phyloP scores from a whole-genome alignment of 2,113 vertebrate species.

The Lepidothrix coronata region DNA sequence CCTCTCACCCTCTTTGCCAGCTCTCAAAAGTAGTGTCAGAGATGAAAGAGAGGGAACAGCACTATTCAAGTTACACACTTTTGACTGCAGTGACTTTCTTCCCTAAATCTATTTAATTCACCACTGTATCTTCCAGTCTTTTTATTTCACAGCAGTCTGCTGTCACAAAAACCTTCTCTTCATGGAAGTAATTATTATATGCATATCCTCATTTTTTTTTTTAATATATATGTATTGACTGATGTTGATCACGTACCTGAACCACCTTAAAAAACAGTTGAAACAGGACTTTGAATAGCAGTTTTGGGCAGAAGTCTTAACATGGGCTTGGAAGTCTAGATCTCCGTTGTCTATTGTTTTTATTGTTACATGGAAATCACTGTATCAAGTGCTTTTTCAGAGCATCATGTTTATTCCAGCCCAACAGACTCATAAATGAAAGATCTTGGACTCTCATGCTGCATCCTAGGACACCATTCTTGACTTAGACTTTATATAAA shows the following conservation, averaged over 20 bases:
- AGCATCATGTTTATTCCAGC: background rate
- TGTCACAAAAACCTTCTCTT: background rate
- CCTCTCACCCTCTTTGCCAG: background rate
- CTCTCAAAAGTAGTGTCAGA: background rate
- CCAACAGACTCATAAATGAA: background rate
- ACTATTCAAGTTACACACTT: background rate
- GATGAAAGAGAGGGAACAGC: background rate
- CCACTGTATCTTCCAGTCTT: background rate
- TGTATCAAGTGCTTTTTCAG: background rate
- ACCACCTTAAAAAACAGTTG: background rate
- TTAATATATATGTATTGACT: background rate
- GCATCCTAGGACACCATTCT: background rate
- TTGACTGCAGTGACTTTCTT: background rate
- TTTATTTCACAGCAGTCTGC: background rate
- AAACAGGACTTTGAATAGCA: background rate
- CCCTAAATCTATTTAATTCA: background rate
- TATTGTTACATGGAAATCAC: background rate
- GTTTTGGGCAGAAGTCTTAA: background rate
- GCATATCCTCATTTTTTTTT: background rate
- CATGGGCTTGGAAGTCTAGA: background rate
- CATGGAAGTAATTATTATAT: background rate
- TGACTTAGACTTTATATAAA: background rate
- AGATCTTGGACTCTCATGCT: background rate
- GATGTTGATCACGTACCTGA: background rate
- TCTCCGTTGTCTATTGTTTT: background rate